These are phyloP conservation scores for Phenganax stokvisi DNA, from an alignment of 92 coral and sea anemone genomes.

Conservation along the genomic window DNA sequence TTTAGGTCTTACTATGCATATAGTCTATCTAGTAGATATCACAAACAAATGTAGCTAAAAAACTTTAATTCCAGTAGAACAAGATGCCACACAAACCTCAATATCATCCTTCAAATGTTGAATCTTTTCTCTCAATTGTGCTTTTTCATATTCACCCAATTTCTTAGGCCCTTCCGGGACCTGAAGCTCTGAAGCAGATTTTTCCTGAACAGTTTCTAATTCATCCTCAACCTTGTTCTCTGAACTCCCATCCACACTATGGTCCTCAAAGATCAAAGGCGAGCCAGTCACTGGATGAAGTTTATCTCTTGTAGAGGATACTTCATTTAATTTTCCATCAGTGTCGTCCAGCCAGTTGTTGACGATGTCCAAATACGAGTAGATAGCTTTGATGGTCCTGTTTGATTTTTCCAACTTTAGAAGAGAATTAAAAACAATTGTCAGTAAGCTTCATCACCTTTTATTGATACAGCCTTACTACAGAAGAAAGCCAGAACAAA, in stretches of 20 bases:
- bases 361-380: slow-evolving; percentile 27
- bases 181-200: slow-evolving; percentile 7
- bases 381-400: slow-evolving; percentile 29
- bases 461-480: neutral
- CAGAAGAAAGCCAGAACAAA: neutral
- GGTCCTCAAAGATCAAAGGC: neutral
- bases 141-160: slow-evolving; percentile 15
- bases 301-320: neutral
- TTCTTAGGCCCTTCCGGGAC: neutral
- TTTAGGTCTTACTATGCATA: no score
- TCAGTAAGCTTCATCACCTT: neutral
- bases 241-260: slow-evolving; percentile 15
- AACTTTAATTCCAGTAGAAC: neutral
- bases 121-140: neutral
- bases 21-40: neutral
- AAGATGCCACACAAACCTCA: neutral
- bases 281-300: neutral
- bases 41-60: neutral
- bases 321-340: slow-evolving; percentile 16
- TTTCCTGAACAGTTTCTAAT: neutral
- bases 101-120: slow-evolving; percentile 5
- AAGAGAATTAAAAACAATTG: neutral
- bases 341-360: slow-evolving; percentile 39
- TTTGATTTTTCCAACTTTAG: slow-evolving; percentile 20
- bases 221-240: slow-evolving; percentile 29